A percentile compares a stretch with the other conserved stretches of the same genome.
Conservation (phyloP, 2,113 vertebrate genomes). For the Sorex fumeus region DNA sequence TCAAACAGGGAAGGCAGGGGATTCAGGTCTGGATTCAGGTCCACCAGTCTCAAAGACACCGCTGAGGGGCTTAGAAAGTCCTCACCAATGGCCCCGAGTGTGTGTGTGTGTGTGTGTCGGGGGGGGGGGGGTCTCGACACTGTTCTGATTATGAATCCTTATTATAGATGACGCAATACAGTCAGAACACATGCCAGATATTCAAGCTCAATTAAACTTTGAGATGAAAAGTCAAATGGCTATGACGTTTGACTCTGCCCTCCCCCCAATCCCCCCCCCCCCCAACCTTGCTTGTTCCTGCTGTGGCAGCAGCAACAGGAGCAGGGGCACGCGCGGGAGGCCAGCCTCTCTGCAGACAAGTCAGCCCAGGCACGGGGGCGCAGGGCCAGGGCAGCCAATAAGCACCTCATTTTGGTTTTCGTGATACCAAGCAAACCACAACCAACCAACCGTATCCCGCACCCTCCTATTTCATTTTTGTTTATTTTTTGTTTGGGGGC, state of each 20-base stretch:
- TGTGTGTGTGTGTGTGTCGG: too few species aligned
- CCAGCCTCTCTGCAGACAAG: neutral
- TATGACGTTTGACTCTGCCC: conserved; percentile 26
- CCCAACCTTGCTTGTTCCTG: neutral
- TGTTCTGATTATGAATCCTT: conserved; percentile 13
- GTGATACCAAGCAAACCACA: neutral
- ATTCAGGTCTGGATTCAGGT: too few species aligned
- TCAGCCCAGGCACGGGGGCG: too few species aligned
- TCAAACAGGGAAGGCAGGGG: too few species aligned
- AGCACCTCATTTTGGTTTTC: neutral
- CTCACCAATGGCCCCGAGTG: neutral
- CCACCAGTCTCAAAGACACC: too few species aligned
- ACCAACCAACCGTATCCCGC: neutral
- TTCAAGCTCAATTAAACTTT: conserved; percentile 43
- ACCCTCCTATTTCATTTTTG: too few species aligned
- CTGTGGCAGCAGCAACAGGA: neutral
- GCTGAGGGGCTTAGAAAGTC: neutral
- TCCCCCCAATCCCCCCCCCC: too few species aligned
- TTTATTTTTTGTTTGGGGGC: too few species aligned
- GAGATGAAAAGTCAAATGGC: neutral
- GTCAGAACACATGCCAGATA: conserved; percentile 3
- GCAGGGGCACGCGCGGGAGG: neutral
- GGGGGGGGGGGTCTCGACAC: conserved; percentile 1
- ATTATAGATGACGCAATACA: neutral
- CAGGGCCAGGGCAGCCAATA: neutral